Percentiles rank a stretch among this genome's conserved stretches.
Conservation (phyloP, 2,113 vertebrate species). For the Bolborhynchus lineola region DNA sequence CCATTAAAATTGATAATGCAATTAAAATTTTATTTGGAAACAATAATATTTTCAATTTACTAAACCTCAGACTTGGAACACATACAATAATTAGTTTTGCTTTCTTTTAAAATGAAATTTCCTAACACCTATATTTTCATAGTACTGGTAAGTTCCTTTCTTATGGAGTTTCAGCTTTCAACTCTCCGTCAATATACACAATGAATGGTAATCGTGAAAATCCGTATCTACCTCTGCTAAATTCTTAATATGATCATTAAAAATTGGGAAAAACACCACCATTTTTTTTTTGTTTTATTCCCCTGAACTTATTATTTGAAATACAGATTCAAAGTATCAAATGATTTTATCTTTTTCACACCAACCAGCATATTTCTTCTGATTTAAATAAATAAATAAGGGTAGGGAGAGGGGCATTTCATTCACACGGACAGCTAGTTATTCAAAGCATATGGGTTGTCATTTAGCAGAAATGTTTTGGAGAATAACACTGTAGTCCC, state of each 20-base stretch:
- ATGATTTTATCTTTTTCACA: not conserved
- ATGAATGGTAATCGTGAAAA: not conserved
- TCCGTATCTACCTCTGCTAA: not conserved
- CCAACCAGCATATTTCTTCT: not conserved
- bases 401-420: not conserved
- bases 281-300: not conserved
- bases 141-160: not conserved
- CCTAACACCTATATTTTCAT: not conserved
- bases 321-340: not conserved
- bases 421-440: not conserved
- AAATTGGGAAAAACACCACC: not conserved
- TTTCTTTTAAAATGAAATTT: not conserved
- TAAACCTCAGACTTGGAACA: not conserved
- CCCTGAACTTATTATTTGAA: not conserved
- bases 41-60: not conserved
- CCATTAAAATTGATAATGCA: not conserved
- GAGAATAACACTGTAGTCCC: not conserved
- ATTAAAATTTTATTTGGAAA: not conserved
- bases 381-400: not conserved
- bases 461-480: not conserved
- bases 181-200: not conserved
- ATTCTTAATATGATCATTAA: not conserved
- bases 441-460: not conserved
- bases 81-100: not conserved
- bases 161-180: not conserved